phyloP scores from a whole-genome alignment of 2,888 invertebrate genomes.

The Chelonus formosanus region DNA sequence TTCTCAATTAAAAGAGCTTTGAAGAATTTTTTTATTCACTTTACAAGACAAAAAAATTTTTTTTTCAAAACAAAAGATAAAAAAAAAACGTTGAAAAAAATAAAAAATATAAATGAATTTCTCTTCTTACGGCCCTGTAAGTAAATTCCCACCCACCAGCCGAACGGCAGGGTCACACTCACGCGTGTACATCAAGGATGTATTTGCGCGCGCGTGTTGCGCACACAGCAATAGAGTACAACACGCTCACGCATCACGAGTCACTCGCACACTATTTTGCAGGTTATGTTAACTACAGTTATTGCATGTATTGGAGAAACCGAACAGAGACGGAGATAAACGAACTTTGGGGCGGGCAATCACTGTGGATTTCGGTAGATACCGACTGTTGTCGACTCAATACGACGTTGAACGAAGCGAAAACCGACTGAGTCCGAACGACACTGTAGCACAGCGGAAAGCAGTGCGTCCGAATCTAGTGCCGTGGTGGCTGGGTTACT shows the following conservation, averaged over 20 bases:
- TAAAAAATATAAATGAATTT: constrained; percentile 11
- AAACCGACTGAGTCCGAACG: constrained; percentile 31
- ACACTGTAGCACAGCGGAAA: constrained; percentile 45
- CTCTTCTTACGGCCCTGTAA: constrained; percentile 30
- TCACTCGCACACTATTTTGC: constrained; percentile 11
- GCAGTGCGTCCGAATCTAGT: constrained; percentile 53
- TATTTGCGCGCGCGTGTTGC: constrained; percentile 21
- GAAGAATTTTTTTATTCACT: too few relatives aligned
- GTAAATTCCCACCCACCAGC: constrained; percentile 31
- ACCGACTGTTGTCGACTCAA: constrained; percentile 54
- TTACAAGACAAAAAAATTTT: not conserved
- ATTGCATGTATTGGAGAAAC: not conserved
- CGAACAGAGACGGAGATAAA: constrained; percentile 39
- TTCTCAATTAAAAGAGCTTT: too few relatives aligned
- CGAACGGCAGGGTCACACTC: constrained; percentile 37
- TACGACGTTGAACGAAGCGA: constrained; percentile 64
- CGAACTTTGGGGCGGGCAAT: constrained; percentile 36
- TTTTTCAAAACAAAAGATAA: not conserved
- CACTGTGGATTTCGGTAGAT: constrained; percentile 41
- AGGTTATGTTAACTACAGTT: constrained; percentile 6
- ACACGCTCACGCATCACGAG: constrained; percentile 20
- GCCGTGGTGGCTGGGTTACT: constrained; percentile 70
- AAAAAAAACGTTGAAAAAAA: not conserved
- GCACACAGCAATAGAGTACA: constrained; percentile 13
- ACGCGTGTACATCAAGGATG: constrained; percentile 37